A percentile compares a stretch with the other conserved stretches of the same genome.
Evolutionary conservation across 2,113 vertebrate genomes (phyloP).

Genomic region (Melospiza melodia): DNA sequence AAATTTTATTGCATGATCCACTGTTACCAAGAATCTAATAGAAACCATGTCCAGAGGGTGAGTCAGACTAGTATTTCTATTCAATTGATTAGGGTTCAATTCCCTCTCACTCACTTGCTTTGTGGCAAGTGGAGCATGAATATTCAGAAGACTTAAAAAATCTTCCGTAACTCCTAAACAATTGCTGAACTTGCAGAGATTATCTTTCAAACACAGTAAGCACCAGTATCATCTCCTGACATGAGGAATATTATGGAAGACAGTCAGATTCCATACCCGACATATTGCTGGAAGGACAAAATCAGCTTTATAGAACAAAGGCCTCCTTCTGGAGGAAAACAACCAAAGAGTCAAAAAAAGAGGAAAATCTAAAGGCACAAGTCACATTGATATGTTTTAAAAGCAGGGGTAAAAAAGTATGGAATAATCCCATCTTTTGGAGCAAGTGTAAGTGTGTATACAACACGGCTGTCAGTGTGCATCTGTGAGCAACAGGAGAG

Average conservation of each 20-base stretch:
- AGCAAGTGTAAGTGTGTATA: background rate
- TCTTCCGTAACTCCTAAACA: background rate
- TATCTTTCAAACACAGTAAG: background rate
- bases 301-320: slow-evolving; percentile 6
- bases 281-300: slow-evolving; percentile 31
- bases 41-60: background rate
- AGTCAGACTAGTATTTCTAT: background rate
- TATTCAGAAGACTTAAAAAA: background rate
- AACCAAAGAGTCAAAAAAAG: background rate
- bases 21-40: background rate
- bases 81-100: background rate
- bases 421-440: background rate
- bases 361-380: background rate
- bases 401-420: background rate
- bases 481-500: slow-evolving; percentile 5
- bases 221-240: background rate
- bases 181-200: background rate
- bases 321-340: background rate
- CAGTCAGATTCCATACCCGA: background rate
- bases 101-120: background rate
- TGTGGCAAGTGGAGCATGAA: background rate
- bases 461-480: background rate
- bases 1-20: background rate
- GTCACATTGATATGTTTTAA: background rate
- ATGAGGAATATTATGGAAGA: background rate